Evolutionary conservation across 1,140 invertebrate genomes (phyloP).

Genomic region (Battus philenor): DNA sequence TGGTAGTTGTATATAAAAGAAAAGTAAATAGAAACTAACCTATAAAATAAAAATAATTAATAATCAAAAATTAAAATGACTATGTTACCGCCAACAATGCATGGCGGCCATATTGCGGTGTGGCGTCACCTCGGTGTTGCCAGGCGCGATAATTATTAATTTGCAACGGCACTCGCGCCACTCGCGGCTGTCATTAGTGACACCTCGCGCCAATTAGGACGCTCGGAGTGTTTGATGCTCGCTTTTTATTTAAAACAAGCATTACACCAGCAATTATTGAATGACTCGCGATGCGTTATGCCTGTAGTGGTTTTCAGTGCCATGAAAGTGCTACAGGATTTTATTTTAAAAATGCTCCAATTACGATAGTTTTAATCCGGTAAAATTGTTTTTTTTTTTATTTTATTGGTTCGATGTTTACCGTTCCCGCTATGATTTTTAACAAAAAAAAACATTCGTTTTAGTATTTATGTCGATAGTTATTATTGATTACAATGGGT

Average conservation of each 20-base stretch:
- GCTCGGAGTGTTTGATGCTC: constrained; percentile 54
- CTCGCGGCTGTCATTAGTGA: constrained; percentile 66
- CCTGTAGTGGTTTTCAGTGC: constrained; percentile 33
- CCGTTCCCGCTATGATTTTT: constrained; percentile 15
- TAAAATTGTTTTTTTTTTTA: constrained; percentile 11
- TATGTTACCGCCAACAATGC: constrained; percentile 49
- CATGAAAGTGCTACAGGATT: constrained; percentile 26
- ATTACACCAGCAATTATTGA: constrained; percentile 50
- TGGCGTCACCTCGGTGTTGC: constrained; percentile 57
- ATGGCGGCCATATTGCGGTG: constrained; percentile 57
- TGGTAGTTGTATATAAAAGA: too few relatives aligned
- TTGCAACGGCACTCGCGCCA: constrained; percentile 58
- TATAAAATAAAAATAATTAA: constrained; percentile 25
- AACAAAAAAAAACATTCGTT: too few relatives aligned
- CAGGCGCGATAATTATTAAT: constrained; percentile 73
- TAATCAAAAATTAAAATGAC: constrained; percentile 47
- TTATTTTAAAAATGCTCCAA: constrained; percentile 28
- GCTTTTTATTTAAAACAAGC: constrained; percentile 53
- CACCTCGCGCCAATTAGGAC: constrained; percentile 71
- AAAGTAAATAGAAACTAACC: too few relatives aligned
- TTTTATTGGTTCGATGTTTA: constrained; percentile 15
- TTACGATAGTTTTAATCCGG: constrained; percentile 17
- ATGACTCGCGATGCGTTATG: constrained; percentile 41
- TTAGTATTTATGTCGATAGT: too few relatives aligned
- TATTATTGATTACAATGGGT: too few relatives aligned